These are phyloP conservation scores for Limonius californicus DNA, from an alignment of 1,140 invertebrate genomes.

Conservation along the genomic window DNA sequence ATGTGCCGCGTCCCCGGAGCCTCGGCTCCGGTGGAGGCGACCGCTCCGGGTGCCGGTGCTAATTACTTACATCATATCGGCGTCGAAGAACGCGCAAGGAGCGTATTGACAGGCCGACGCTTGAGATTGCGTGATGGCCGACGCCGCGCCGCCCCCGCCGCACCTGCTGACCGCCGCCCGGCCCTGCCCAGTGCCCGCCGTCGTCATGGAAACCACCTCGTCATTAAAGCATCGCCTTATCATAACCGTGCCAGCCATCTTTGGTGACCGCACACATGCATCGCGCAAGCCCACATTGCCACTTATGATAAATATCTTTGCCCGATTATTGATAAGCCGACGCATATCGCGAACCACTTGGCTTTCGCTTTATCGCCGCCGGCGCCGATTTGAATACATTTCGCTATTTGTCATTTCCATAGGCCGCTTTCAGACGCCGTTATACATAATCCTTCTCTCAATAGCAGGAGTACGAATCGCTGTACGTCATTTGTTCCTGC, in stretches of 20 bases:
- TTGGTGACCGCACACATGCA: constrained; percentile 44
- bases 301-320: constrained; percentile 28
- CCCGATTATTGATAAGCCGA: constrained; percentile 20
- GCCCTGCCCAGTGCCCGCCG: constrained; percentile 48
- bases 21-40: constrained; percentile 14
- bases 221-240: constrained; percentile 54
- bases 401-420: constrained; percentile 22
- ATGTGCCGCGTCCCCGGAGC: background rate
- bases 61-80: constrained; percentile 16
- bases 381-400: constrained; percentile 1
- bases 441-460: constrained; percentile 23
- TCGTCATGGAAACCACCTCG: constrained; percentile 48
- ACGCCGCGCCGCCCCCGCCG: constrained; percentile 27
- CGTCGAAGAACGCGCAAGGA: constrained; percentile 13
- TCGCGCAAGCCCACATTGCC: constrained; percentile 23
- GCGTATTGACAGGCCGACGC: constrained; percentile 33
- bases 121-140: constrained; percentile 49
- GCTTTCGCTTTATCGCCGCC: background rate
- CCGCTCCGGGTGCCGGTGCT: constrained; percentile 14
- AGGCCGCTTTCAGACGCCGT: constrained; percentile 8
- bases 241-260: constrained; percentile 52
- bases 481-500: constrained; percentile 45
- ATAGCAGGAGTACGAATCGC: constrained; percentile 41
- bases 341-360: background rate
- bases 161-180: constrained; percentile 45